Evolutionary conservation across 2,888 invertebrate genomes (phyloP).

Genomic region (Vesta saturnalis): DNA sequence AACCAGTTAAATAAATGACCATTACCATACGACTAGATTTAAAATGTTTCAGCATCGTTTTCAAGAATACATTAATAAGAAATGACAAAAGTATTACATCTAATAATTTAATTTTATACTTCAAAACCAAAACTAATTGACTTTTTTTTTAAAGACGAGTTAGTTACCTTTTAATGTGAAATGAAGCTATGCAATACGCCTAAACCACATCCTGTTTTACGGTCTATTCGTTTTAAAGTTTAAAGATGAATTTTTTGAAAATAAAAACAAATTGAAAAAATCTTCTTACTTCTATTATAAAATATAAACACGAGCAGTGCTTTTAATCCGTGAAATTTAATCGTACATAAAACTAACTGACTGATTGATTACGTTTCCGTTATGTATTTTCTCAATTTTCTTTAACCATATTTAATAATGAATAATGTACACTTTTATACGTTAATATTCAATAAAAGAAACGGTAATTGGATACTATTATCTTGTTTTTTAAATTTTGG

Average conservation of each 20-base stretch:
- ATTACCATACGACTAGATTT: too few relatives aligned
- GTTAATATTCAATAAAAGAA: too few relatives aligned
- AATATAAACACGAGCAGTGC: not conserved
- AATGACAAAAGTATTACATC: not conserved
- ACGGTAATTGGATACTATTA: too few relatives aligned
- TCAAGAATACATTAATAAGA: too few relatives aligned
- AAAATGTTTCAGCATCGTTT: too few relatives aligned
- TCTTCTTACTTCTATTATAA: not conserved
- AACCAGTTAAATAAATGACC: too few relatives aligned
- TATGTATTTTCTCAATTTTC: too few relatives aligned
- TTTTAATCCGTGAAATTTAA: constrained; percentile 1
- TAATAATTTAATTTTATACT: constrained; percentile 1
- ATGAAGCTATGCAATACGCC: constrained; percentile 36
- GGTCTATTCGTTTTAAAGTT: constrained; percentile 26
- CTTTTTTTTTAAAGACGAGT: not conserved
- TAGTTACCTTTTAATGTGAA: constrained; percentile 35
- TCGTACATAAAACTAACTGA: not conserved
- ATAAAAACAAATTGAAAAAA: not conserved
- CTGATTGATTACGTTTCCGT: not conserved
- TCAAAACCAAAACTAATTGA: constrained; percentile 1
- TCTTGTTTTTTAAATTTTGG: too few relatives aligned
- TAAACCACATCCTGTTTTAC: constrained; percentile 39
- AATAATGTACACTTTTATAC: too few relatives aligned
- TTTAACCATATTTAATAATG: too few relatives aligned
- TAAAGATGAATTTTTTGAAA: not conserved